A percentile compares a stretch with the other conserved stretches of the same genome.
Evolutionary conservation across 2,113 vertebrate genomes (phyloP).

Genomic region (Solea senegalensis): DNA sequence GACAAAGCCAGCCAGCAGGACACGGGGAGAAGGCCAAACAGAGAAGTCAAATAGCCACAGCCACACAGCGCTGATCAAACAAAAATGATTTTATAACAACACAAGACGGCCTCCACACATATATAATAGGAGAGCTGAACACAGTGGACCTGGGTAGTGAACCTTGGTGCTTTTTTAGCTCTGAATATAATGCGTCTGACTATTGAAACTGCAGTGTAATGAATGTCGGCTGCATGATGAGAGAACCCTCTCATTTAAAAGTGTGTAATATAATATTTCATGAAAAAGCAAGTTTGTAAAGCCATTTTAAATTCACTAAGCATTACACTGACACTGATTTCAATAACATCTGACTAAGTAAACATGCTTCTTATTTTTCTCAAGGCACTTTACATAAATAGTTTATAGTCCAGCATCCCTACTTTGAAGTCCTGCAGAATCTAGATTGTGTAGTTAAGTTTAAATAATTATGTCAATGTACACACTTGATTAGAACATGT

Average conservation of each 20-base stretch:
- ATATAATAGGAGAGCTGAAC: constrained; percentile 19
- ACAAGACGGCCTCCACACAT: constrained; percentile 30
- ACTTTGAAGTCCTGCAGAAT: background rate
- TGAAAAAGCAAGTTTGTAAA: background rate
- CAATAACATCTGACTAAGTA: too few relatives aligned
- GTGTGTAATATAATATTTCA: background rate
- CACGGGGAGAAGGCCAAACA: constrained; percentile 58
- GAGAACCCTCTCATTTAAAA: background rate
- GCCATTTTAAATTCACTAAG: background rate
- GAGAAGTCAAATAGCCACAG: constrained; percentile 60
- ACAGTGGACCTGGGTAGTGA: background rate
- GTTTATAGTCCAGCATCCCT: background rate
- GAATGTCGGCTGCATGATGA: background rate
- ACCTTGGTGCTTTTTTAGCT: constrained; percentile 7
- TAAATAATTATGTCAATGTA: constrained; percentile 50
- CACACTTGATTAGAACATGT: constrained; percentile 45
- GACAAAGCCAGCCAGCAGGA: constrained; percentile 50
- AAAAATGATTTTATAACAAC: constrained; percentile 47
- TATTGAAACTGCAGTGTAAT: background rate
- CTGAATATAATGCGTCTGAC: constrained; percentile 6
- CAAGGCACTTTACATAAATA: background rate
- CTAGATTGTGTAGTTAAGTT: constrained; percentile 14
- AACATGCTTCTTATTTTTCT: background rate
- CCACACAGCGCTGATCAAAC: constrained; percentile 48
- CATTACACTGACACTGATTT: too few relatives aligned